Base-by-base conservation (phyloP, 1,140 invertebrate species). In the Conus ventricosus region DNA sequence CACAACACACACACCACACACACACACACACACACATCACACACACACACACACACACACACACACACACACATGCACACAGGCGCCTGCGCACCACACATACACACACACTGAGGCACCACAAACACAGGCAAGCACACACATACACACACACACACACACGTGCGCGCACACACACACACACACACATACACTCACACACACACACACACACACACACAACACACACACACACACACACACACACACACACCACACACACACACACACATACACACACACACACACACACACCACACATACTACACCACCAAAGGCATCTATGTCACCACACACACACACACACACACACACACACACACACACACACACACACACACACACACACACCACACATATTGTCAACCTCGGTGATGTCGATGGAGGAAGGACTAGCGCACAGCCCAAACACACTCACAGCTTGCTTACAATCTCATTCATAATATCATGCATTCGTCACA, bases 221-320 rank as follows among this genome's bases (percentile, higher is more conserved):
- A 4, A 78, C 25, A 39, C 25, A 39, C 1, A 39, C 25, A 78
- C 25, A 78, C 25, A 78, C 67, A 75, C 6, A 78, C 3, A 78
- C 25, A 78, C 25, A 39, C n/a, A 78, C n/a, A 78, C 23, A 4
- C 7, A 5, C 5, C 76, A 78, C 76, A 78, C 76, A 78, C 76
- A 78, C 76, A 78, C 76, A 78, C 76, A 78, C 76, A 78, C 76
- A 78, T 25, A 78, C 76, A 78, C 76, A 78, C 76, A 78, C 76
- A 78, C 76, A 78, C 76, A 78, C n/a, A 78, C 76, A 78, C 5
- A 78, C 76, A 78, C 3, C n/a, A 51, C 76, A 78, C 76, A 78
- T 25, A 78, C 3, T 3, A 78, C 76, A 39, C n/a, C n/a, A n/a
- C n/a, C 25, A 39, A n/a, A 39, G 1, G 6, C 76, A 78, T 6